Conservation (phyloP, 2,113 vertebrate genomes). For the Spea bombifrons region DNA sequence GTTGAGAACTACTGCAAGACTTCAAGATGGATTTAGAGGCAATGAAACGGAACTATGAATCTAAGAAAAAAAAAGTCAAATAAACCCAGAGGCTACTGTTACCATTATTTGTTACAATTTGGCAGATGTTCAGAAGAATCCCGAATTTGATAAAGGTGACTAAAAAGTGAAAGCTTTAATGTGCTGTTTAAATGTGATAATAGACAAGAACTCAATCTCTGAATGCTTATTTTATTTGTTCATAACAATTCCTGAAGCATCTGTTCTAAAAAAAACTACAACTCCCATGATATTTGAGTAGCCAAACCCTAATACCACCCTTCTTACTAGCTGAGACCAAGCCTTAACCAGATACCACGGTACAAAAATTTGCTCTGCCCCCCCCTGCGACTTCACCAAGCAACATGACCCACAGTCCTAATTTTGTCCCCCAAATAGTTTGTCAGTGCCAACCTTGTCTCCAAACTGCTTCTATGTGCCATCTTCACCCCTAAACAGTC, state of each 20-base stretch:
- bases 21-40: neutral
- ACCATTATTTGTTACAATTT: neutral
- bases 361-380: too few relatives aligned
- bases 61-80: neutral
- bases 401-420: too few relatives aligned
- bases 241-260: neutral
- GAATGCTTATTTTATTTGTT: neutral
- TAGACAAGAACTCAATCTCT: slow-evolving; percentile 54
- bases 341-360: too few relatives aligned
- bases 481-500: too few relatives aligned
- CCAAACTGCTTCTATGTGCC: too few relatives aligned
- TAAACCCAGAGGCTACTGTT: neutral
- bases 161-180: neutral
- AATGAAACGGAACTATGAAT: neutral
- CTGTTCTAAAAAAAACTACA: neutral
- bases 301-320: too few relatives aligned
- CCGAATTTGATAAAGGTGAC: neutral
- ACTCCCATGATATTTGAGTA: neutral
- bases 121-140: slow-evolving; percentile 3
- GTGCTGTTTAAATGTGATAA: slow-evolving; percentile 44
- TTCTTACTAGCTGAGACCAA: too few relatives aligned
- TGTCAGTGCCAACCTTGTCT: too few relatives aligned
- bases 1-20: neutral
- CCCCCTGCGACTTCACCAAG: too few relatives aligned
- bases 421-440: too few relatives aligned